Conservation (phyloP, 2,797 vertebrate genomes). For the Typhlichthys eigenmanni region DNA sequence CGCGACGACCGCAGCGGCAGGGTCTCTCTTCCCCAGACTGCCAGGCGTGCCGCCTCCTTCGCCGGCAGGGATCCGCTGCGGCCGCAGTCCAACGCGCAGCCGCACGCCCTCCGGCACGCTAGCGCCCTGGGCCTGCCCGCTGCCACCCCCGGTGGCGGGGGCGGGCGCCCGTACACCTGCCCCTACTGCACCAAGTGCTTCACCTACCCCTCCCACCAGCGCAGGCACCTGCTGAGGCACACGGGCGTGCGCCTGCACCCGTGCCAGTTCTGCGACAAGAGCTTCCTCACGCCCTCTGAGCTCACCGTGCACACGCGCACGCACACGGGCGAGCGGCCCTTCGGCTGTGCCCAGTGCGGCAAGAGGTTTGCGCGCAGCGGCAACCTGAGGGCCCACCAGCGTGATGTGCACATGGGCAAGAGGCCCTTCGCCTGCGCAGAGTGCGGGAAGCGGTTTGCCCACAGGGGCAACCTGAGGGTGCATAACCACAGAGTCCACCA, state of each 20-base stretch:
- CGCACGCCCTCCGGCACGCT: conserved; percentile 48
- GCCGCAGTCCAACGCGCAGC: conserved; percentile 60
- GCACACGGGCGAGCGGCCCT: conserved; percentile 75
- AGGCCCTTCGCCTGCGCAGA: conserved; percentile 75
- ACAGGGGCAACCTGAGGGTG: conserved; percentile 74
- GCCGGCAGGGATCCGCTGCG: conserved; percentile 60
- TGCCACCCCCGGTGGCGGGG: conserved; percentile 48
- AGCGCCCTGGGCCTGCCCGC: conserved; percentile 46
- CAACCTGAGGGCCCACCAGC: conserved; percentile 74
- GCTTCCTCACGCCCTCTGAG: conserved; percentile 76
- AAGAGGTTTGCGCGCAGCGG: conserved; percentile 76
- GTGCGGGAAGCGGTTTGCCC: conserved; percentile 76
- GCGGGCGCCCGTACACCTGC: conserved; percentile 71
- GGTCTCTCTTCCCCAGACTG: conserved; percentile 32
- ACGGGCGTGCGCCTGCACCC: conserved; percentile 74
- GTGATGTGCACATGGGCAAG: conserved; percentile 79
- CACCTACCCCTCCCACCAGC: conserved; percentile 76
- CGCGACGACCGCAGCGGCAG: conserved; percentile 53
- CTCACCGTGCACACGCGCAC: conserved; percentile 76
- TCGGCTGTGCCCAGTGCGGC: conserved; percentile 73
- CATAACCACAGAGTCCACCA: conserved; percentile 78
- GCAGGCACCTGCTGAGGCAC: conserved; percentile 75
- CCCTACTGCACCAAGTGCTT: conserved; percentile 75
- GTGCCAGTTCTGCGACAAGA: conserved; percentile 77
- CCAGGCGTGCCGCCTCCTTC: conserved; percentile 45